Evolutionary conservation across 2,888 invertebrate species (phyloP).

Genomic region (Monoplex corrugatus): DNA sequence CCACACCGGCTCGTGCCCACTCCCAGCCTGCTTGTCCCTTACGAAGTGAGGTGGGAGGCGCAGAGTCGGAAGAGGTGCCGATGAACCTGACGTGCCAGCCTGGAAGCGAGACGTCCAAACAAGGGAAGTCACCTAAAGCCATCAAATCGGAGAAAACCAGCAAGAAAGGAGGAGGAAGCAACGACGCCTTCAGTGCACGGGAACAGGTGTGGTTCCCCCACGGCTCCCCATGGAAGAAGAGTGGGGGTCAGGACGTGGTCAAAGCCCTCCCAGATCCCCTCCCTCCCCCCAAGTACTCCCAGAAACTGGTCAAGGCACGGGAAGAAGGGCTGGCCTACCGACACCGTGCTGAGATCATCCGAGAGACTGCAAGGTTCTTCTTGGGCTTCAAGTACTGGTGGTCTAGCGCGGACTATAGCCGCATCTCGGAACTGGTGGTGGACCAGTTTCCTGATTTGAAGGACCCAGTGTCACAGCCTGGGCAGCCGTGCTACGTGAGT

Average conservation of each 20-base stretch:
- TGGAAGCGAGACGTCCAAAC: not conserved
- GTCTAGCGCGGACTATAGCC: conserved; percentile 60
- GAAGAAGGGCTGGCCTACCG: conserved; percentile 55
- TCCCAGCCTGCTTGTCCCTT: conserved; percentile 54
- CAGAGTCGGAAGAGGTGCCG: conserved; percentile 51
- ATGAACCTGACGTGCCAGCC: conserved; percentile 56
- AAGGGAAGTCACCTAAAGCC: not conserved
- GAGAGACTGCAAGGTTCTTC: conserved; percentile 59
- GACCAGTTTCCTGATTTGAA: conserved; percentile 58
- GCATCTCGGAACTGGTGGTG: conserved; percentile 60
- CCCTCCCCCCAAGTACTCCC: conserved; percentile 56
- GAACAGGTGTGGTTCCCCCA: conserved; percentile 59
- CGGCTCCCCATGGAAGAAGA: conserved; percentile 58
- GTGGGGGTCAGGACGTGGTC: conserved; percentile 56
- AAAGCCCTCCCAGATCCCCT: conserved; percentile 56
- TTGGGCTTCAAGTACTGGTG: conserved; percentile 59
- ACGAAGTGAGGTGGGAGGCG: conserved; percentile 37
- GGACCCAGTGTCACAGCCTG: conserved; percentile 46
- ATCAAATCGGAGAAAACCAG: conserved; percentile 23
- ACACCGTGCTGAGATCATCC: conserved; percentile 58
- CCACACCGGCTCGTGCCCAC: conserved; percentile 51
- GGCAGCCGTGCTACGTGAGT: conserved; percentile 57
- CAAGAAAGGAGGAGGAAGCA: not conserved
- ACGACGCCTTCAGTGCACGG: conserved; percentile 39
- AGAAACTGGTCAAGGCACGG: conserved; percentile 55